These are phyloP conservation scores for Carpatolechia fugitivella DNA, from an alignment of 2,888 invertebrate species.

Conservation along the genomic window DNA sequence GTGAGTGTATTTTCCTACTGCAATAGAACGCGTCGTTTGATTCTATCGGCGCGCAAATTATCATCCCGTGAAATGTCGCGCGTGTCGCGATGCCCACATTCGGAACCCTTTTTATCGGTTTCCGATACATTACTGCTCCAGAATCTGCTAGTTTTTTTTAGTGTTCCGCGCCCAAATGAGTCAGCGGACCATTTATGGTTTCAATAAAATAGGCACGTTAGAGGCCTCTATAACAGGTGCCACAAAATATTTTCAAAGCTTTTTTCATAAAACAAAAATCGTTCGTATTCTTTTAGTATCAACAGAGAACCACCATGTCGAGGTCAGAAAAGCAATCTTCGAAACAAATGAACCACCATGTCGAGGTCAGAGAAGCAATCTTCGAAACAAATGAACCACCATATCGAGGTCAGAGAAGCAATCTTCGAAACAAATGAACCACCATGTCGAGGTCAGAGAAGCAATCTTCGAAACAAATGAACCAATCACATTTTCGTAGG, in stretches of 20 bases:
- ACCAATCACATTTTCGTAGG: constrained; percentile 4
- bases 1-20: not conserved
- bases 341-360: constrained; percentile 12
- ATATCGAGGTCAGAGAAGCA: no score
- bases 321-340: constrained; percentile 2
- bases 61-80: constrained; percentile 5
- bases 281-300: not conserved
- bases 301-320: no score
- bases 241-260: not conserved
- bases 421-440: not conserved
- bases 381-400: constrained; percentile 11
- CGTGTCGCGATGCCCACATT: constrained; percentile 9
- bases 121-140: constrained; percentile 29
- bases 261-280: not conserved
- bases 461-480: constrained; percentile 8
- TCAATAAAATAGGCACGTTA: constrained; percentile 1
- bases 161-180: constrained; percentile 25
- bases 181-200: constrained; percentile 9
- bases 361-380: constrained; percentile 4
- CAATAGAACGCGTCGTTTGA: not conserved
- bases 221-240: no score
- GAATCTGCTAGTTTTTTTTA: constrained; percentile 23
- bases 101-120: constrained; percentile 30
- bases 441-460: constrained; percentile 4
- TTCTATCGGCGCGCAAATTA: not conserved